A percentile compares a stretch with the other conserved stretches of the same genome.
Conservation (phyloP, 2,888 invertebrate genomes). For the Calliphora vomitoria region DNA sequence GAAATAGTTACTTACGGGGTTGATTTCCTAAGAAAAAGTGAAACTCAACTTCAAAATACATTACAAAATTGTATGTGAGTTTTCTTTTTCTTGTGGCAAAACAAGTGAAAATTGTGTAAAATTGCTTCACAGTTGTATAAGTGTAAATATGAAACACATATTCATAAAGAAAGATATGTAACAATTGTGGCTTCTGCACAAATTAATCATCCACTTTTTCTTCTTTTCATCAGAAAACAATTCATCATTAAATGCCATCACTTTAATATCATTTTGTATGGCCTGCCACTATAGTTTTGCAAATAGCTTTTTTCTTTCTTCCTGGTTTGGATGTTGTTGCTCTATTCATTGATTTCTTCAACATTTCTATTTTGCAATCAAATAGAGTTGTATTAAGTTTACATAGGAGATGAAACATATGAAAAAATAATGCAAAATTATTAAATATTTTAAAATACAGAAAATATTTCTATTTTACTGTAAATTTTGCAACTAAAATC, state of each 20-base stretch:
- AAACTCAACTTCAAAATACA: too few species aligned
- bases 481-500: too few species aligned
- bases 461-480: too few species aligned
- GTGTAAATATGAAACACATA: too few species aligned
- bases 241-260: conserved; percentile 55
- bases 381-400: not conserved
- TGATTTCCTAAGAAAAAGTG: too few species aligned
- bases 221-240: conserved; percentile 4
- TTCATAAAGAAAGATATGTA: too few species aligned
- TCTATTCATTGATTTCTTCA: not conserved
- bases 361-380: not conserved
- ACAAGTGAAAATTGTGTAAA: too few species aligned
- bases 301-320: conserved; percentile 32
- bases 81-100: too few species aligned
- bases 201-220: conserved; percentile 45
- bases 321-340: not conserved
- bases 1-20: too few species aligned
- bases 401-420: not conserved
- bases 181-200: not conserved
- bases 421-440: not conserved
- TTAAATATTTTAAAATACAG: too few species aligned
- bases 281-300: conserved; percentile 22
- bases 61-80: too few species aligned
- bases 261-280: conserved; percentile 27
- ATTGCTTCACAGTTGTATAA: too few species aligned